Evolutionary conservation across 2,888 invertebrate genomes (phyloP), one percentile per base, ranked within the genome.

Genomic region (Spicauda simplicius): DNA sequence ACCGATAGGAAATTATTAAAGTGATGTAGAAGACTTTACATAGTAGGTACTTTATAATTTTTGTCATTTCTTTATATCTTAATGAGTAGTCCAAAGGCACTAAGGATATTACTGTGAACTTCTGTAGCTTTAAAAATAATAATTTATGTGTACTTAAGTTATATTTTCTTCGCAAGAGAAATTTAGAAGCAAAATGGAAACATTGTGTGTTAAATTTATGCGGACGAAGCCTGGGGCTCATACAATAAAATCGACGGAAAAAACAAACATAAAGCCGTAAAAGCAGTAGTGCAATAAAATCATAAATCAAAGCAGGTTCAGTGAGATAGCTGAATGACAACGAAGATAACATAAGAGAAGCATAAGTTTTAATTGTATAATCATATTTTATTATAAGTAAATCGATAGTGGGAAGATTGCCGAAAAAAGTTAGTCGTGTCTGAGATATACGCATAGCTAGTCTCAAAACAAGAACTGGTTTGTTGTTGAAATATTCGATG

Each of bases 401-500:
- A 75, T 73, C 79, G 68, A 70, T 71, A 72, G 64, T 70, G 72
- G 74, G 71, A 74, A 77, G 80, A 80, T 78, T 75, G 73, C 62
- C 72, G 61, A 78, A 73, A 70, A 72, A 70, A 71, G 69, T 77
- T 71, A 71, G 69, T 77, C 72, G 67, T 77, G 71, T 74, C 79
- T 76, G 78, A 81, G 79, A 81, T 78, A 77, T 81, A 80, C 41
- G n/a, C n/a, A 45, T 20, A 80, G 25, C 82, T 81, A 79, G 81
- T 80, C 77, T 80, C 75, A 76, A 68, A 68, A 53, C 72, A 75
- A 80, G 80, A 91, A 91, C 91, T 83, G 88, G 91, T 91, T 90
- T 88, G 78, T 77, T 82, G 82, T 84, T 78, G 78, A 84, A 90
- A 87, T 91, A 88, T 90, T 86, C 82, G 85, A 83, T 87, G 89